Percentiles rank a stretch among this genome's conserved stretches.
Conservation (phyloP, 2,113 vertebrate species). For the Lonchura striata region DNA sequence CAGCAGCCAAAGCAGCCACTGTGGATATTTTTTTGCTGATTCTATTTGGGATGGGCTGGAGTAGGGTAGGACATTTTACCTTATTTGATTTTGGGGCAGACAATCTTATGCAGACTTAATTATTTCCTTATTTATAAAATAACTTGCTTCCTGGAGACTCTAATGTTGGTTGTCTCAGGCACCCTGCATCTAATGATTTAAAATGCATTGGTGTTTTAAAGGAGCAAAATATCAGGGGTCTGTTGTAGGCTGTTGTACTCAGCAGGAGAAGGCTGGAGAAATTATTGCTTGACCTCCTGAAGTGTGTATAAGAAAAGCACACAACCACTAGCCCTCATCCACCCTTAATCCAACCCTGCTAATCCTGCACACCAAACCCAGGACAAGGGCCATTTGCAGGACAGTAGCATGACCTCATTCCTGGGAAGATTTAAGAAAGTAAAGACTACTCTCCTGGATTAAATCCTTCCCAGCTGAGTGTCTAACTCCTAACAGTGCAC, state of each 20-base stretch:
- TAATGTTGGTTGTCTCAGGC: not conserved
- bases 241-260: not conserved
- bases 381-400: not conserved
- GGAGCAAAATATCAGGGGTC: not conserved
- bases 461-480: not conserved
- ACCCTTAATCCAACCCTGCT: not conserved
- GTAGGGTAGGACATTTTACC: not conserved
- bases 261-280: not conserved
- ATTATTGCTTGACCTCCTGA: not conserved
- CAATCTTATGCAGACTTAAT: not conserved
- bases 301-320: not conserved
- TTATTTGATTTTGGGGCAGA: not conserved
- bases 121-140: constrained; percentile 15
- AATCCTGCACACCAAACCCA: not conserved
- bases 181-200: rapidly evolving
- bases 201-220: not conserved
- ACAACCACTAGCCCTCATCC: not conserved
- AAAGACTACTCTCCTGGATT: not conserved
- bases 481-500: not conserved
- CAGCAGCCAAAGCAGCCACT: not conserved
- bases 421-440: not conserved
- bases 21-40: not conserved
- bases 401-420: not conserved
- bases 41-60: not conserved
- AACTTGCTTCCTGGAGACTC: not conserved